These are phyloP conservation scores for Vultur gryphus DNA, from an alignment of 2,797 vertebrate genomes.

Conservation along the genomic window DNA sequence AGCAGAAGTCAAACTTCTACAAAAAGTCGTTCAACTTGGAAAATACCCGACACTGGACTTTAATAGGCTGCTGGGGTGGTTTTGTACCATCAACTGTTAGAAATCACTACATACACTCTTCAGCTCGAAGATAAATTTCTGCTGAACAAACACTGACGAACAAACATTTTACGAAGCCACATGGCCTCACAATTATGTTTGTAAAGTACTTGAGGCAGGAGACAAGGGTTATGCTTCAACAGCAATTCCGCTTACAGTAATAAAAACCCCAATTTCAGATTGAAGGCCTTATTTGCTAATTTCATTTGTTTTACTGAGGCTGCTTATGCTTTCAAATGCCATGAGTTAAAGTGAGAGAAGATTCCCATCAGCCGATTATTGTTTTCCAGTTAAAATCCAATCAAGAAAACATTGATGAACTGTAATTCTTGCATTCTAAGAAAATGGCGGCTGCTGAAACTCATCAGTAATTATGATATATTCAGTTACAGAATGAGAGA, in stretches of 20 bases:
- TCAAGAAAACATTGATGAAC: background rate
- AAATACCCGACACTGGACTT: background rate
- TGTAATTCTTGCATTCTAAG: background rate
- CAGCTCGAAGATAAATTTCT: background rate
- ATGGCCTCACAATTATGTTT: fast-evolving
- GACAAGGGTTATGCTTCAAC: background rate
- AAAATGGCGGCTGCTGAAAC: background rate
- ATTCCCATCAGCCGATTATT: background rate
- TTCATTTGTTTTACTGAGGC: background rate
- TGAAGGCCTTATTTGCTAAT: background rate
- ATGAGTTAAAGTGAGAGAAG: background rate
- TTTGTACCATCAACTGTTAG: background rate
- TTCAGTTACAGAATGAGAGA: background rate
- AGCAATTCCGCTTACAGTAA: background rate
- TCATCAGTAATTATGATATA: background rate
- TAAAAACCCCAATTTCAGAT: fast-evolving
- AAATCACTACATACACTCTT: fast-evolving
- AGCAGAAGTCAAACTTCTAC: background rate
- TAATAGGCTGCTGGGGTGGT: background rate
- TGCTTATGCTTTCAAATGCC: background rate
- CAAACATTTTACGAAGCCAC: background rate
- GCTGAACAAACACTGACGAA: background rate
- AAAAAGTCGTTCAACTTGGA: background rate
- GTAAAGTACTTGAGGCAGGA: background rate
- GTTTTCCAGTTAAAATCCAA: constrained; percentile 1